Evolutionary conservation across 2,797 vertebrate genomes (phyloP).

Genomic region (Gymnodraco acuticeps): DNA sequence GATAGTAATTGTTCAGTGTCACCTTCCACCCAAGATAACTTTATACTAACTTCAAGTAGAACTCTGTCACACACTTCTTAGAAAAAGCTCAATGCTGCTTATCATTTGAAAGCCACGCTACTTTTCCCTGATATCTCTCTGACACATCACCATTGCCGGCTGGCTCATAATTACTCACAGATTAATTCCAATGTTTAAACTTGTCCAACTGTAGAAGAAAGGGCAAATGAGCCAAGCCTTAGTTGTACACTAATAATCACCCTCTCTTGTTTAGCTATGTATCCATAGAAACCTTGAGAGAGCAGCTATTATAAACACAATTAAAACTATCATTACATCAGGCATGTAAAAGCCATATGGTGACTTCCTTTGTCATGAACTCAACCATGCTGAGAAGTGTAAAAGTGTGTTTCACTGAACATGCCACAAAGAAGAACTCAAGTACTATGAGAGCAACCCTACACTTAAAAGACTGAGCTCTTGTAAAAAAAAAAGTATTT

Average conservation of each 20-base stretch:
- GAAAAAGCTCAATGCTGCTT: background rate
- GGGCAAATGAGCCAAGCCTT: background rate
- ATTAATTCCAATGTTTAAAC: background rate
- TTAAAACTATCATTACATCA: conserved; percentile 8
- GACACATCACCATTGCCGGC: fast-evolving
- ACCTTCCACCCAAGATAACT: background rate
- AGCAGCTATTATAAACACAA: background rate
- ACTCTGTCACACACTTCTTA: background rate
- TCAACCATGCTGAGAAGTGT: background rate
- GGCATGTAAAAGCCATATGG: background rate
- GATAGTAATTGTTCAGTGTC: background rate
- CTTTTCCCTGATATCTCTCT: background rate
- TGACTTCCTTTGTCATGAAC: background rate
- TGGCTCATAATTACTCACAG: background rate
- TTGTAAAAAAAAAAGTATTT: background rate
- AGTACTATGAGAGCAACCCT: background rate
- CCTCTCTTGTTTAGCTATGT: background rate
- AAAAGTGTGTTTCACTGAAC: background rate
- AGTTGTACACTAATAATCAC: background rate
- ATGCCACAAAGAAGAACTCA: background rate
- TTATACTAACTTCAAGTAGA: background rate
- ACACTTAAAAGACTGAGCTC: background rate
- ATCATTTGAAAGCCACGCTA: background rate
- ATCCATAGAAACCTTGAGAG: conserved; percentile 8
- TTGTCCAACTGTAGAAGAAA: background rate